Conservation (phyloP, 2,113 vertebrate genomes). For the Bujurquina vittata region DNA sequence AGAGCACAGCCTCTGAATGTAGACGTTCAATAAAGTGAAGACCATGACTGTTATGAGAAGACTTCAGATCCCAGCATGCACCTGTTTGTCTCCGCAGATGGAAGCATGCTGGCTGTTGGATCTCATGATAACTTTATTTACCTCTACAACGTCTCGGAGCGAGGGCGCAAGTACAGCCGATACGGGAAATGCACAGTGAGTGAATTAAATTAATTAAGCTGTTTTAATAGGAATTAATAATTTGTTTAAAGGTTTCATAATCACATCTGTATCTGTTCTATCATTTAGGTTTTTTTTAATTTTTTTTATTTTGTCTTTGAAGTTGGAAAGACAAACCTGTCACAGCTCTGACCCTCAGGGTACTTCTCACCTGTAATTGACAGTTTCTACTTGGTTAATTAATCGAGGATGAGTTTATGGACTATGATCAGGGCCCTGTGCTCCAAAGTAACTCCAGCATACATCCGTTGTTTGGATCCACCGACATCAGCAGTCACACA, state of each 20-base stretch:
- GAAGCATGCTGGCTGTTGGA: conserved; percentile 92
- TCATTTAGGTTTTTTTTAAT: neutral
- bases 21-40: neutral
- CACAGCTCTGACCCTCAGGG: too few species aligned
- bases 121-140: conserved; percentile 99
- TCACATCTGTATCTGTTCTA: neutral
- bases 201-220: neutral
- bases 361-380: too few species aligned
- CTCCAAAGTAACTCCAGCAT: too few species aligned
- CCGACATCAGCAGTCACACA: too few species aligned
- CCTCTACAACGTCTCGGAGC: conserved; percentile 93
- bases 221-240: too few species aligned
- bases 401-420: too few species aligned
- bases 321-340: too few species aligned
- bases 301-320: too few species aligned
- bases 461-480: too few species aligned
- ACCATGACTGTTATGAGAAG: neutral
- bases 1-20: neutral
- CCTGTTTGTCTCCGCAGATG: conserved; percentile 81
- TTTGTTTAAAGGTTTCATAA: neutral
- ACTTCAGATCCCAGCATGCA: conserved; percentile 25
- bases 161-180: conserved; percentile 95
- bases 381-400: neutral
- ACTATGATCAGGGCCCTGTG: too few species aligned
- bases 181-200: conserved; percentile 93